Evolutionary conservation across 2,113 vertebrate species (phyloP).

Genomic region (Callipepla squamata): DNA sequence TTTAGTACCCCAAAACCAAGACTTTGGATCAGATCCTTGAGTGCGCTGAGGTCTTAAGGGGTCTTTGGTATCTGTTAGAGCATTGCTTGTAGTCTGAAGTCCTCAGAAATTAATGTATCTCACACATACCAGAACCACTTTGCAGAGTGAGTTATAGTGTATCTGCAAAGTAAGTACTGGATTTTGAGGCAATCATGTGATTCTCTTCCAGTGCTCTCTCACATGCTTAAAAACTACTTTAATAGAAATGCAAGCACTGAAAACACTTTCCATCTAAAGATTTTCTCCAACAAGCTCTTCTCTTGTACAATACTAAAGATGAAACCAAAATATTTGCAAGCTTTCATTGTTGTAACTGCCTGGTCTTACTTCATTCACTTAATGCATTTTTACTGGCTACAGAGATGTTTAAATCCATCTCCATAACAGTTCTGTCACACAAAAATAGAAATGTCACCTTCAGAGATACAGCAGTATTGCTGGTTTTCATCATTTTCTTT

Average conservation of each 20-base stretch:
- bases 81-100: accelerated
- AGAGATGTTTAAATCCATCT: background rate
- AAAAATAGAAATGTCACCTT: background rate
- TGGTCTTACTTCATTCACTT: background rate
- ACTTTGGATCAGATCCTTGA: accelerated
- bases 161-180: background rate
- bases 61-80: background rate
- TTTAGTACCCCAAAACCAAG: background rate
- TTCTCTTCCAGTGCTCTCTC: background rate
- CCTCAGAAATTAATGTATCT: accelerated
- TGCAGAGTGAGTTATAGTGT: background rate
- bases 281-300: background rate
- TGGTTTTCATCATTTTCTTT: background rate
- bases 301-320: background rate
- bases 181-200: background rate
- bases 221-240: background rate
- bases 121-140: background rate
- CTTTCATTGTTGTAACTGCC: background rate
- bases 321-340: background rate
- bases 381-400: background rate
- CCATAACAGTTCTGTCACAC: accelerated
- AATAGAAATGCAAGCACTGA: background rate
- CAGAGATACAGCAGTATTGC: background rate
- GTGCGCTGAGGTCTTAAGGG: background rate
- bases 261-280: background rate